Evolutionary conservation across 30 jellyfish, hydroid and myxozoan genomes (phyloP).

Genomic region (Cassiopea xamachana): DNA sequence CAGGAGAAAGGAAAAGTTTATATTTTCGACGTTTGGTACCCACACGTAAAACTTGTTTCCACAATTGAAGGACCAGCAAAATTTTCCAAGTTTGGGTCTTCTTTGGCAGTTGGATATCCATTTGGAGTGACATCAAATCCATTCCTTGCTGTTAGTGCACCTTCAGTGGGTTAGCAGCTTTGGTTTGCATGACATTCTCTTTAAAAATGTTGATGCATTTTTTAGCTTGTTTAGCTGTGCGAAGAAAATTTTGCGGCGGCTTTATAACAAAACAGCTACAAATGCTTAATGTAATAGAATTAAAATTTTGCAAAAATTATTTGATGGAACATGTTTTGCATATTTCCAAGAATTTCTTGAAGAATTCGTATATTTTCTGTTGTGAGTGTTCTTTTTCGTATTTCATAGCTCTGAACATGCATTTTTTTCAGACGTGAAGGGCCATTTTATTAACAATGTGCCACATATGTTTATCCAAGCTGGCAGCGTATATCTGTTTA

Average conservation of each 20-base stretch:
- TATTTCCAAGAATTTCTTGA: too few relatives aligned
- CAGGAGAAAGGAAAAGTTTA: constrained; percentile 72
- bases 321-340: background rate
- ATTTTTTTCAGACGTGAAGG: constrained; percentile 55
- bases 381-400: background rate
- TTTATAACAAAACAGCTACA: too few relatives aligned
- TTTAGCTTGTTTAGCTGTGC: too few relatives aligned
- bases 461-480: constrained; percentile 76
- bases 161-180: constrained; percentile 54
- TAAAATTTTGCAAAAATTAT: background rate
- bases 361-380: too few relatives aligned
- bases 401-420: background rate
- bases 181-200: background rate
- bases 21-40: constrained; percentile 45
- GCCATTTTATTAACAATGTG: constrained; percentile 69
- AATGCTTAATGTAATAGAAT: too few relatives aligned
- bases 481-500: constrained; percentile 60
- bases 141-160: constrained; percentile 82
- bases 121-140: constrained; percentile 47
- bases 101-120: constrained; percentile 71
- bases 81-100: constrained; percentile 78
- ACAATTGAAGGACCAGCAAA: constrained; percentile 60
- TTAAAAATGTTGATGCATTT: background rate
- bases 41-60: constrained; percentile 6
- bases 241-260: too few relatives aligned